phyloP scores from a whole-genome alignment of 2,113 vertebrate genomes.

The Podilymbus podiceps region DNA sequence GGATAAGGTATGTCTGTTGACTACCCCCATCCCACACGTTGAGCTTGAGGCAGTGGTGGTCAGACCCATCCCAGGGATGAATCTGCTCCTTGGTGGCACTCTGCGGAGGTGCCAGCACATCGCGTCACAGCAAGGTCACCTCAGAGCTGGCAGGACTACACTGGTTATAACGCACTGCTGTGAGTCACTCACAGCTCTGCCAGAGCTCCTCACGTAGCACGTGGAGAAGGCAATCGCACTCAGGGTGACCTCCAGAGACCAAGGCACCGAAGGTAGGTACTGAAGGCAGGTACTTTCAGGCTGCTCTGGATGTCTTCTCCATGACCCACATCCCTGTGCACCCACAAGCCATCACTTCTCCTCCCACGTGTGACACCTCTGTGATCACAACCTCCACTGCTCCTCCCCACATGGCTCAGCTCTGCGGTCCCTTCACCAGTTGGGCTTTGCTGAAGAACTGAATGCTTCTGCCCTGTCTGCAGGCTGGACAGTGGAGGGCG shows the following conservation, averaged over 20 bases:
- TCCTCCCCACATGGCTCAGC: not conserved
- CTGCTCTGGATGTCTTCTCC: not conserved
- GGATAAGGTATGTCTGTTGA: not conserved
- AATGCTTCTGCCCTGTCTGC: not conserved
- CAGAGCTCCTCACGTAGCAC: not conserved
- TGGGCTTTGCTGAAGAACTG: not conserved
- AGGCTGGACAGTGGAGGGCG: accelerated
- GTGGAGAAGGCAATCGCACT: not conserved
- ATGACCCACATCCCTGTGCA: not conserved
- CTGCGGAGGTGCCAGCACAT: not conserved
- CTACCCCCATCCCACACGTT: not conserved
- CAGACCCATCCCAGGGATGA: not conserved
- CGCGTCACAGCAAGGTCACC: not conserved
- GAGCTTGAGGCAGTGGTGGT: not conserved
- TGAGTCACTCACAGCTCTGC: not conserved
- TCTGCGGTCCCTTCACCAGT: not conserved
- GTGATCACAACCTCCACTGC: not conserved
- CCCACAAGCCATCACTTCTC: not conserved
- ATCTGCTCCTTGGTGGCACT: not conserved
- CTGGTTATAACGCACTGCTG: not conserved
- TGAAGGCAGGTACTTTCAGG: not conserved
- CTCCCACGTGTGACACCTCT: not conserved
- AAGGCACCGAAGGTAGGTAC: not conserved
- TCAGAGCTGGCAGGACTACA: not conserved
- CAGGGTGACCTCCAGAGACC: not conserved